These are phyloP conservation scores for Thermophis baileyi DNA, from an alignment of 2,113 vertebrate species.

Conservation along the genomic window DNA sequence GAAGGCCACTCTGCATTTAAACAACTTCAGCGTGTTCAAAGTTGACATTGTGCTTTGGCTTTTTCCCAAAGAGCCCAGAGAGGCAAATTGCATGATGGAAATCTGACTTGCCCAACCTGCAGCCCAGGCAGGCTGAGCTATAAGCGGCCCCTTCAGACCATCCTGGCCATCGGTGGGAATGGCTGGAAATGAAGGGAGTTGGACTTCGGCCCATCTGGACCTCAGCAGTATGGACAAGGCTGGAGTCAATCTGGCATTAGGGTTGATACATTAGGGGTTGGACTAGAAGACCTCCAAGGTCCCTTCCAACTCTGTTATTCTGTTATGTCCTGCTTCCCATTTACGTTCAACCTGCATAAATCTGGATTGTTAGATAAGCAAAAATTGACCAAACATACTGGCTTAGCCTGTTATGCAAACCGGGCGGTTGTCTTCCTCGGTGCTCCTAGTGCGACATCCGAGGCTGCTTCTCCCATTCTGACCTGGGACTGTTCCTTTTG, in stretches of 20 bases:
- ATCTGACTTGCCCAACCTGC: neutral
- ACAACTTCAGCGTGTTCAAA: neutral
- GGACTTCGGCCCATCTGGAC: neutral
- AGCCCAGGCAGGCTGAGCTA: neutral
- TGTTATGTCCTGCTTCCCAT: neutral
- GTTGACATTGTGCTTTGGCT: neutral
- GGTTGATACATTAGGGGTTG: neutral
- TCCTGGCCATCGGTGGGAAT: neutral
- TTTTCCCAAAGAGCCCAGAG: neutral
- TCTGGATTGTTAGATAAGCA: neutral
- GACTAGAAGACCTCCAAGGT: neutral
- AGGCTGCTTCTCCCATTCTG: neutral
- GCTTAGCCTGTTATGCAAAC: neutral
- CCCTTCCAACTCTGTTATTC: neutral
- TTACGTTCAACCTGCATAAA: neutral
- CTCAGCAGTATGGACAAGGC: neutral
- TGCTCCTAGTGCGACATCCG: neutral
- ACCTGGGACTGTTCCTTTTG: slow-evolving; percentile 5
- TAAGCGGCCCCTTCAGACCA: neutral
- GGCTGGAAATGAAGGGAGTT: neutral
- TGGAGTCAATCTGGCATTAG: neutral
- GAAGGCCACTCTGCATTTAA: neutral
- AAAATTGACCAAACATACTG: neutral
- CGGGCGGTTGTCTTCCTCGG: neutral
- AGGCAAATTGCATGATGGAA: neutral